Evolutionary conservation across 1,140 invertebrate species (phyloP).

Genomic region (Diorhabda sublineata): DNA sequence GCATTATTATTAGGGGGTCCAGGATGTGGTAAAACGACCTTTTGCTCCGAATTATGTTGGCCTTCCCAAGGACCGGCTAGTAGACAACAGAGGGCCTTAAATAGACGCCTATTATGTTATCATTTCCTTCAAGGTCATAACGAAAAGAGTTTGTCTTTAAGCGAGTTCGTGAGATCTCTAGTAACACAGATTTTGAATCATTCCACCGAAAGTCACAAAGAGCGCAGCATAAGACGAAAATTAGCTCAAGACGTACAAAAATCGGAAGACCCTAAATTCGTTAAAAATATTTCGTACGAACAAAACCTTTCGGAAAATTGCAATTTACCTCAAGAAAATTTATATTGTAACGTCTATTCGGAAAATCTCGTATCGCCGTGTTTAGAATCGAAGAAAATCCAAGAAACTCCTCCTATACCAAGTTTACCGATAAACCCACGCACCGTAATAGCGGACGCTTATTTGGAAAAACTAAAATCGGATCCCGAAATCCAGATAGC

Average conservation of each 20-base stretch:
- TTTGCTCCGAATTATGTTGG: constrained; percentile 79
- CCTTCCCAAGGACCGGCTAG: constrained; percentile 63
- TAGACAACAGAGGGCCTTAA: constrained; percentile 66
- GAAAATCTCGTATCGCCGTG: constrained; percentile 36
- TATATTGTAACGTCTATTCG: constrained; percentile 41
- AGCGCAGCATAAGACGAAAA: constrained; percentile 40
- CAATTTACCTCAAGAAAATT: constrained; percentile 35
- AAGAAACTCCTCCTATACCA: constrained; percentile 50
- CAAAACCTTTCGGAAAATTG: constrained; percentile 29
- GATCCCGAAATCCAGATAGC: constrained; percentile 74
- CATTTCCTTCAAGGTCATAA: constrained; percentile 74
- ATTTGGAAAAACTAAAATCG: constrained; percentile 71
- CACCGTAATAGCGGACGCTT: constrained; percentile 69
- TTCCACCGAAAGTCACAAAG: constrained; percentile 50
- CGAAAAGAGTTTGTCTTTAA: constrained; percentile 65
- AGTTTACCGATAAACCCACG: constrained; percentile 59
- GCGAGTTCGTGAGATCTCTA: constrained; percentile 77
- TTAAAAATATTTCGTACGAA: constrained; percentile 32
- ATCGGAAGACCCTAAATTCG: constrained; percentile 23
- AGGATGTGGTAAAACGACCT: constrained; percentile 80
- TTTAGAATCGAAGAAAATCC: constrained; percentile 30
- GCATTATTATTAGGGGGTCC: constrained; percentile 81
- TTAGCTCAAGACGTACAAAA: constrained; percentile 35
- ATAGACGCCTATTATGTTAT: constrained; percentile 71
- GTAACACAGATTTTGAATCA: constrained; percentile 74